Percentiles rank a stretch among this genome's conserved stretches.
Evolutionary conservation across 1,140 invertebrate genomes (phyloP).

Genomic region (Drosophila neocordata): DNA sequence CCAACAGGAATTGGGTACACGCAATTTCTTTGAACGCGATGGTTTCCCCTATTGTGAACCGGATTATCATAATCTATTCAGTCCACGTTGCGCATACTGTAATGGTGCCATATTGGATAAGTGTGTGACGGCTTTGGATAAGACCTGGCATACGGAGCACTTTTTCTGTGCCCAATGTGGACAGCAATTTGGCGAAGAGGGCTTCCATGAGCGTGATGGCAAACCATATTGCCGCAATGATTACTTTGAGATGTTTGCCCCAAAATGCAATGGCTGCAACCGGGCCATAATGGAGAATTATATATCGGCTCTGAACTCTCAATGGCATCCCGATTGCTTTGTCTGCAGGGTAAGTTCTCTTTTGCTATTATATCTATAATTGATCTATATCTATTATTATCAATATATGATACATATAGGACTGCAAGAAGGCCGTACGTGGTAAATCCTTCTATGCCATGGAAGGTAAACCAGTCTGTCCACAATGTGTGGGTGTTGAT

Average conservation of each 20-base stretch:
- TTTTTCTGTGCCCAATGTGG: conserved; percentile 99
- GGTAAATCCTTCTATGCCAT: conserved; percentile 98
- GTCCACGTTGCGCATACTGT: conserved; percentile 98
- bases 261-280: conserved; percentile 98
- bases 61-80: conserved; percentile 99
- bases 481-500: conserved; percentile 94
- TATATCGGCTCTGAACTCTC: conserved; percentile 97
- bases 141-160: conserved; percentile 99
- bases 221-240: conserved; percentile 97
- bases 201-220: conserved; percentile 96
- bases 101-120: conserved; percentile 99
- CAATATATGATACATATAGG: conserved; percentile 85
- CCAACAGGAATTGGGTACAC: conserved; percentile 96
- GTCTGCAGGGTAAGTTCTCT: conserved; percentile 96
- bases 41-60: conserved; percentile 98
- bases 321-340: conserved; percentile 99
- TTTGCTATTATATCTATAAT: background rate
- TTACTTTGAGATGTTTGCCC: conserved; percentile 99
- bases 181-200: conserved; percentile 97
- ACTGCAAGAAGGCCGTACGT: conserved; percentile 95
- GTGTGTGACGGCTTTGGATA: conserved; percentile 99
- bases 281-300: conserved; percentile 99
- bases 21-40: conserved; percentile 99
- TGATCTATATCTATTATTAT: conserved; percentile 34
- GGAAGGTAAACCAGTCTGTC: conserved; percentile 95